Evolutionary conservation across 1,140 invertebrate genomes (phyloP).

Genomic region (Lordiphosa clarofinis): DNA sequence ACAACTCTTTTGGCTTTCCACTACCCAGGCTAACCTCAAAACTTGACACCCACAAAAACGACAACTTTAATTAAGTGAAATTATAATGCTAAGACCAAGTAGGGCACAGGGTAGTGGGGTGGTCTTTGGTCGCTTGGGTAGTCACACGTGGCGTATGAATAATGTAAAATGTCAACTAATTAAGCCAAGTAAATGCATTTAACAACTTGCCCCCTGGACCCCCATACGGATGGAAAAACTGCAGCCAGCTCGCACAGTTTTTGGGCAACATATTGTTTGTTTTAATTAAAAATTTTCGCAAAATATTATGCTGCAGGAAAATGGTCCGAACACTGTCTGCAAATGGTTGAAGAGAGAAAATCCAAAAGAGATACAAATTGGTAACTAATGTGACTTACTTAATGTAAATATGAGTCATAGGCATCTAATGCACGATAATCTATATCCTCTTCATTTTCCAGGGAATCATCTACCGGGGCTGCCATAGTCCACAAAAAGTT

Average conservation of each 20-base stretch:
- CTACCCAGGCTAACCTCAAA: constrained; percentile 15
- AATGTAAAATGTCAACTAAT: constrained; percentile 64
- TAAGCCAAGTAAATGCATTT: constrained; percentile 56
- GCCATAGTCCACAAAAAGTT: background rate
- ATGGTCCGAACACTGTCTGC: constrained; percentile 4
- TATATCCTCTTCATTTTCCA: background rate
- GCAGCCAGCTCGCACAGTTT: constrained; percentile 20
- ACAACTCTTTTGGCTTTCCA: too few relatives aligned
- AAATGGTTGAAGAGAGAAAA: background rate
- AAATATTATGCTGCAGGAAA: constrained; percentile 8
- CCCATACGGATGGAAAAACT: constrained; percentile 2
- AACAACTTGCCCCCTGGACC: constrained; percentile 28
- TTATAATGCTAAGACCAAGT: constrained; percentile 28
- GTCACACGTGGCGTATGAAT: constrained; percentile 66
- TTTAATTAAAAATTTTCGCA: constrained; percentile 48
- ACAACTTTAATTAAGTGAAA: constrained; percentile 64
- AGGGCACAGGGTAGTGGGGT: background rate
- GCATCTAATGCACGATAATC: background rate
- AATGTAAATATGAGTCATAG: background rate
- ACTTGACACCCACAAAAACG: constrained; percentile 32
- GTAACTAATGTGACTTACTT: too few relatives aligned
- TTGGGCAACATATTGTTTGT: constrained; percentile 42
- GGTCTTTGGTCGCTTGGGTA: constrained; percentile 15
- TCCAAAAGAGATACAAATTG: background rate
- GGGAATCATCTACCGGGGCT: too few relatives aligned